Evolutionary conservation across 30 jellyfish, hydroid and myxozoan species (phyloP).

Genomic region (Euphysa ruthae): DNA sequence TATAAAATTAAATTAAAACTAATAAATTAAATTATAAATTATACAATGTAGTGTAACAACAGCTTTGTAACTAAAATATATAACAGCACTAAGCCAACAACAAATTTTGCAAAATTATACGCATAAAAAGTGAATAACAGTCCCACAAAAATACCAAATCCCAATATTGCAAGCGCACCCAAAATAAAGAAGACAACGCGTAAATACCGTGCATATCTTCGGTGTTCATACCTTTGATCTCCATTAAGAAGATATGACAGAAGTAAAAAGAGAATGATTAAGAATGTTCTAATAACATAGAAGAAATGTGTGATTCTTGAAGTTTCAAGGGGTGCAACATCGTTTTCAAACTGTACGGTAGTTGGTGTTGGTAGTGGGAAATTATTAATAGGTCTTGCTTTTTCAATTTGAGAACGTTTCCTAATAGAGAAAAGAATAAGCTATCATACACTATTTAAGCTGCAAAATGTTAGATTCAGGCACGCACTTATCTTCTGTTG

Average conservation of each 20-base stretch:
- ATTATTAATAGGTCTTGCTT: constrained; percentile 28
- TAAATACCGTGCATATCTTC: constrained; percentile 17
- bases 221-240: constrained; percentile 25
- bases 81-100: constrained; percentile 45
- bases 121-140: constrained; percentile 50
- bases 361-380: constrained; percentile 79
- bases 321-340: background rate
- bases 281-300: constrained; percentile 29
- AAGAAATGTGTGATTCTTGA: constrained; percentile 9
- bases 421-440: constrained; percentile 28
- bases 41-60: background rate
- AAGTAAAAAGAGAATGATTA: constrained; percentile 41
- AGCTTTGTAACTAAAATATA: constrained; percentile 56
- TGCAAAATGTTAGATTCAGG: too few relatives aligned
- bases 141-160: constrained; percentile 33
- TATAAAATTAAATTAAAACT: too few relatives aligned
- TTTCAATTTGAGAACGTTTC: constrained; percentile 54
- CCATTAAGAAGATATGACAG: constrained; percentile 25
- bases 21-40: background rate
- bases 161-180: constrained; percentile 13
- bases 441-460: too few relatives aligned
- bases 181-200: constrained; percentile 22
- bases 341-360: constrained; percentile 36
- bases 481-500: too few relatives aligned
- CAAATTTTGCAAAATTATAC: constrained; percentile 58